Conservation (phyloP, 2,888 invertebrate species). For the Halictus quadricinctus region DNA sequence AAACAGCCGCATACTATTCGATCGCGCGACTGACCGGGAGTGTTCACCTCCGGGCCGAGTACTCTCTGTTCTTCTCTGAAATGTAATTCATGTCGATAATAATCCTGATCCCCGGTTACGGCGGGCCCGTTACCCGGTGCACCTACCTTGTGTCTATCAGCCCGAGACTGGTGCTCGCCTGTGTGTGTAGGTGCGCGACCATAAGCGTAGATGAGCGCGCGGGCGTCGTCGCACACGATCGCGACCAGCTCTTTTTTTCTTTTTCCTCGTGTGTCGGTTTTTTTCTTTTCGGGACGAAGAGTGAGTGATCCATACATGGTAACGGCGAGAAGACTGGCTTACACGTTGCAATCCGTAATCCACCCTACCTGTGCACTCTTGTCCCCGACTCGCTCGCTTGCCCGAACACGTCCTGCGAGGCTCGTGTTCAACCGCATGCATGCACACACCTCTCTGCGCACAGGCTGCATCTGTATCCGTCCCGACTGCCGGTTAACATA, state of each 20-base stretch:
- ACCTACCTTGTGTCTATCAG: slow-evolving; percentile 46
- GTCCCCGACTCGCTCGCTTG: slow-evolving; percentile 29
- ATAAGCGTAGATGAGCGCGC: slow-evolving; percentile 36
- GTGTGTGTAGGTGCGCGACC: slow-evolving; percentile 22
- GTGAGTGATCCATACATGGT: slow-evolving; percentile 77
- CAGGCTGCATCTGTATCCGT: background rate
- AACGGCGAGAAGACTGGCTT: slow-evolving; percentile 71
- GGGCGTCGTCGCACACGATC: slow-evolving; percentile 51
- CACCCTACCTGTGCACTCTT: slow-evolving; percentile 56
- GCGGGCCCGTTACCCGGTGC: slow-evolving; percentile 54
- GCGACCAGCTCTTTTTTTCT: slow-evolving; percentile 16
- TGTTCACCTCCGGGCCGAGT: background rate
- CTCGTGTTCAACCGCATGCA: background rate
- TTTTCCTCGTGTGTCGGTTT: slow-evolving; percentile 14
- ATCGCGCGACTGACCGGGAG: slow-evolving; percentile 9
- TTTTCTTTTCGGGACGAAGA: slow-evolving; percentile 61
- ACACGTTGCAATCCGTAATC: slow-evolving; percentile 71
- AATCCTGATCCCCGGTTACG: slow-evolving; percentile 53
- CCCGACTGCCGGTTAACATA: background rate
- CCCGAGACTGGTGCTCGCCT: slow-evolving; percentile 22
- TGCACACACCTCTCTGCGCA: background rate
- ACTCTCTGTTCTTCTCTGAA: slow-evolving; percentile 16
- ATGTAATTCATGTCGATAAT: slow-evolving; percentile 50
- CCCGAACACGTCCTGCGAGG: background rate
- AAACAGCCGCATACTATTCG: background rate